These are phyloP conservation scores for Emesis furor DNA, from an alignment of 2,888 invertebrate species.

Conservation along the genomic window DNA sequence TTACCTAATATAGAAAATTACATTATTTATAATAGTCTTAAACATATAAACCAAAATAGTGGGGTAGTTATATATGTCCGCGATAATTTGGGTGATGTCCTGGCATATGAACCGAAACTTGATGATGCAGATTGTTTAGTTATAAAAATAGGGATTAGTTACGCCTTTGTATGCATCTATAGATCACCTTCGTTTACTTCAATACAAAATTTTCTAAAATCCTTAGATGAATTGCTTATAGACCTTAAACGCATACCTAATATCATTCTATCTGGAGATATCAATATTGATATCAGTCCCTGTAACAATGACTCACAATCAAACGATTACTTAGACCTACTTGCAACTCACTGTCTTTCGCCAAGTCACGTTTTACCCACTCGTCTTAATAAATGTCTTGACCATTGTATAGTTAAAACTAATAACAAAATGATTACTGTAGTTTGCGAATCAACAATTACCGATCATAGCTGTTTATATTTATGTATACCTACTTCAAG, in stretches of 20 bases:
- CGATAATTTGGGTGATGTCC: conserved; percentile 10
- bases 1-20: conserved; percentile 29
- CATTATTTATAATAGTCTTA: conserved; percentile 18
- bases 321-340: conserved; percentile 39
- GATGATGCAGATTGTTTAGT: background rate
- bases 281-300: conserved; percentile 38
- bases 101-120: background rate
- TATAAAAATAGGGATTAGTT: background rate
- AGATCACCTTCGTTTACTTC: conserved; percentile 37
- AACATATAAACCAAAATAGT: conserved; percentile 20
- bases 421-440: background rate
- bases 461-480: conserved; percentile 36
- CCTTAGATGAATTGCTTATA: conserved; percentile 19
- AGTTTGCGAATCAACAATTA: conserved; percentile 43
- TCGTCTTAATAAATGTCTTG: conserved; percentile 42
- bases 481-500: background rate
- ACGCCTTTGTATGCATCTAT: conserved; percentile 35
- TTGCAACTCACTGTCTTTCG: conserved; percentile 34
- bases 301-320: conserved; percentile 13
- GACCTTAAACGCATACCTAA: conserved; percentile 26
- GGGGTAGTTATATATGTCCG: conserved; percentile 50
- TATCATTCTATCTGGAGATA: conserved; percentile 46
- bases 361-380: conserved; percentile 47
- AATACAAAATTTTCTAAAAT: conserved; percentile 25
- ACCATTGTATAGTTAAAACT: conserved; percentile 44